A percentile compares a stretch with the other conserved stretches of the same genome.
phyloP scores from a whole-genome alignment of 2,113 vertebrate genomes.

The Sula dactylatra region DNA sequence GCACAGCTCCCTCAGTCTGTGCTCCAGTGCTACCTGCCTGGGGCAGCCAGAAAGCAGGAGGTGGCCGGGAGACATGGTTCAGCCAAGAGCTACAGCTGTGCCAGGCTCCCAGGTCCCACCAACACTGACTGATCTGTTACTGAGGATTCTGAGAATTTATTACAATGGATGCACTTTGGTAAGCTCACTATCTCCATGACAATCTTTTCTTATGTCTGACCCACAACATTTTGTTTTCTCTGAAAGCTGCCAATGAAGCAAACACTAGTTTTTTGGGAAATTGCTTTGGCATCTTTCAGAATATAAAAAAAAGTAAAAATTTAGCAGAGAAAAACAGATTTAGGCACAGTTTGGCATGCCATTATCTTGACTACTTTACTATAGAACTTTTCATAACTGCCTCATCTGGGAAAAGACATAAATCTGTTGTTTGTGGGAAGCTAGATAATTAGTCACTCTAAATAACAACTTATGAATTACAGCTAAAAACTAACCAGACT shows the following conservation, averaged over 20 bases:
- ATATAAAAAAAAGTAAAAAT: conserved; percentile 22
- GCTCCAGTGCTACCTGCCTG: neutral
- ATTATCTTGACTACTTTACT: conserved; percentile 6
- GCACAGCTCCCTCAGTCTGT: neutral
- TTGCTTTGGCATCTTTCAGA: neutral
- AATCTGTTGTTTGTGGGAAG: neutral
- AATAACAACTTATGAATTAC: conserved; percentile 7
- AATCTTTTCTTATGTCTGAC: neutral
- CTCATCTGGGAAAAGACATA: conserved; percentile 40
- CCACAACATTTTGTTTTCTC: neutral
- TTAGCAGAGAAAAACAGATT: conserved; percentile 35
- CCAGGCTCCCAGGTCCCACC: neutral
- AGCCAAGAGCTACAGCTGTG: neutral
- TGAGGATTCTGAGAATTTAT: neutral
- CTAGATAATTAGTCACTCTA: conserved; percentile 30
- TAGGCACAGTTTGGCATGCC: neutral
- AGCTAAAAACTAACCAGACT: neutral
- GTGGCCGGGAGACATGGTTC: neutral
- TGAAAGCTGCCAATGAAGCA: conserved; percentile 6
- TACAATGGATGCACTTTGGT: neutral
- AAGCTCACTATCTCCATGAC: neutral
- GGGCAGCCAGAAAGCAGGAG: neutral
- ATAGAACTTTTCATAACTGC: conserved; percentile 1
- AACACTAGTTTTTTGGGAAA: neutral
- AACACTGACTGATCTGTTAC: neutral